Evolutionary conservation across 2,888 invertebrate genomes (phyloP).

Genomic region (Euplexia lucipara): DNA sequence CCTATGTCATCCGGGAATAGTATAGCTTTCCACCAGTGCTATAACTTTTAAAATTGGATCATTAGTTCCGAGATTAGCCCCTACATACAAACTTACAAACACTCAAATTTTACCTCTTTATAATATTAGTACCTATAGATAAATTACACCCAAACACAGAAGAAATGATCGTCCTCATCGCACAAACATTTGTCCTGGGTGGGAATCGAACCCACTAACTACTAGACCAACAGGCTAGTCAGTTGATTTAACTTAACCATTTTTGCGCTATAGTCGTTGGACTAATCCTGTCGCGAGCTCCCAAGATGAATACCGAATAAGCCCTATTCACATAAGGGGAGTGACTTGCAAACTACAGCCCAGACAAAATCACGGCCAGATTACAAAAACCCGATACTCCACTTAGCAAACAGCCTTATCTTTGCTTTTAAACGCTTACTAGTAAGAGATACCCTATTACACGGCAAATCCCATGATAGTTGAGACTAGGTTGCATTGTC

Average conservation of each 20-base stretch:
- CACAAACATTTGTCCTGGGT: too few relatives aligned
- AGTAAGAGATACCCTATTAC: slow-evolving; percentile 84
- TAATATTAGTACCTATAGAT: too few relatives aligned
- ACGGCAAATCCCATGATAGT: slow-evolving; percentile 88
- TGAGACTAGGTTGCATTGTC: slow-evolving; percentile 87
- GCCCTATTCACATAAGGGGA: slow-evolving; percentile 38
- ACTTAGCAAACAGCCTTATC: slow-evolving; percentile 76
- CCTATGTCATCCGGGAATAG: too few relatives aligned
- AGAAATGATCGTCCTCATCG: too few relatives aligned
- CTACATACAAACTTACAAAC: too few relatives aligned
- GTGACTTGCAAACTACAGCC: slow-evolving; percentile 56
- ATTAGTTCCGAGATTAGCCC: too few relatives aligned
- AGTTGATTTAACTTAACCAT: slow-evolving; percentile 7
- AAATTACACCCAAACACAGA: too few relatives aligned
- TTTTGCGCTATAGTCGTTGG: slow-evolving; percentile 1
- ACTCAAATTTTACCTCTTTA: too few relatives aligned
- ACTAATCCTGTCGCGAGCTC: slow-evolving; percentile 16
- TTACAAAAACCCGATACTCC: slow-evolving; percentile 75
- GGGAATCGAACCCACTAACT: too few relatives aligned
- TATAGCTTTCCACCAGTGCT: too few relatives aligned
- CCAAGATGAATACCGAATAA: slow-evolving; percentile 21
- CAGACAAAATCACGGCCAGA: slow-evolving; percentile 61
- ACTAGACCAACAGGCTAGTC: neutral
- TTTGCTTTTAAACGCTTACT: slow-evolving; percentile 78
- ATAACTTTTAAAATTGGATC: too few relatives aligned